phyloP scores from a whole-genome alignment of 2,888 invertebrate genomes.

The Unio delphinus region DNA sequence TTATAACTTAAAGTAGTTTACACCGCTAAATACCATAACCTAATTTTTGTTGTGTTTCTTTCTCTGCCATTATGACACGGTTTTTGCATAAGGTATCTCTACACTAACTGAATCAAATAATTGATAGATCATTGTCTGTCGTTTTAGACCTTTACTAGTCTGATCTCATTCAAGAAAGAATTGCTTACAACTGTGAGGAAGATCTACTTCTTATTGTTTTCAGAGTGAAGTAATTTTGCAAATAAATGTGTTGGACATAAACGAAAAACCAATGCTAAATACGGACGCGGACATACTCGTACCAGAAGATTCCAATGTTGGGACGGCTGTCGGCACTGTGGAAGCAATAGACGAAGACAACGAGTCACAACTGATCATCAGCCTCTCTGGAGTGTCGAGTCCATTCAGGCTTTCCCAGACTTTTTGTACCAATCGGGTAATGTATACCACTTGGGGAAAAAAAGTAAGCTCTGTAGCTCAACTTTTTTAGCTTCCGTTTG shows the following conservation, averaged over 20 bases:
- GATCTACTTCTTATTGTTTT: background rate
- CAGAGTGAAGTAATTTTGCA: conserved; percentile 25
- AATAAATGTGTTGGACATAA: conserved; percentile 36
- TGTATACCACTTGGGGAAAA: no score
- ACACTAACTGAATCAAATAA: no score
- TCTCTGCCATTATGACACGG: no score
- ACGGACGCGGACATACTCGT: conserved; percentile 15
- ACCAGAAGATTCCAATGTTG: conserved; percentile 25
- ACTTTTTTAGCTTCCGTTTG: no score
- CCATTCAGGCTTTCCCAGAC: conserved; percentile 20
- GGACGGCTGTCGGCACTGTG: conserved; percentile 21
- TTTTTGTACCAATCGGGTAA: conserved; percentile 22
- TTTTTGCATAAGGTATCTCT: no score
- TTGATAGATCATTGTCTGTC: no score
- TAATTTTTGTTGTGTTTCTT: no score
- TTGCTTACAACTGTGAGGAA: background rate
- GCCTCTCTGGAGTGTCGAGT: conserved; percentile 13
- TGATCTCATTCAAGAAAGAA: background rate
- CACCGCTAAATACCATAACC: no score
- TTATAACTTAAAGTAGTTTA: no score
- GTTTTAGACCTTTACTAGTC: no score
- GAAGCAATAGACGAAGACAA: conserved; percentile 37
- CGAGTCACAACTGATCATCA: conserved; percentile 23
- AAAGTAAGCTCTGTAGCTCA: no score
- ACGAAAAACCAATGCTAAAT: conserved; percentile 38